Evolutionary conservation across 2,797 vertebrate genomes (phyloP).

Genomic region (Centropyge bicolor): DNA sequence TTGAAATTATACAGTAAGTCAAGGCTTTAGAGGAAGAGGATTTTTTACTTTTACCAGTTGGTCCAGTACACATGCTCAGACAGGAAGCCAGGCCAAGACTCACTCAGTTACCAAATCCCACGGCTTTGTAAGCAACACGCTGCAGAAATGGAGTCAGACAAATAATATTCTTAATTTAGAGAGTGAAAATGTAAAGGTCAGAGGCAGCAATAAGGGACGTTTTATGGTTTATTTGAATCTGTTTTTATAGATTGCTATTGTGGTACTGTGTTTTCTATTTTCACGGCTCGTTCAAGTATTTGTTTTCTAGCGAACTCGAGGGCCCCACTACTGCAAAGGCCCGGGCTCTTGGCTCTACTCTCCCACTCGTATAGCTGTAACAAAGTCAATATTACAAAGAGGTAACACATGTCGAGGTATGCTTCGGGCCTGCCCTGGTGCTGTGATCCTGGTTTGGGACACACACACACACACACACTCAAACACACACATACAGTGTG

Average conservation of each 20-base stretch:
- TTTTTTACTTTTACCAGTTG: constrained; percentile 55
- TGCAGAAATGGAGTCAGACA: constrained; percentile 52
- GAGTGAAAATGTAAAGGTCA: constrained; percentile 61
- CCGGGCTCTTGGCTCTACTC: constrained; percentile 75
- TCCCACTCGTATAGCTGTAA: constrained; percentile 85
- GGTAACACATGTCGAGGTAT: constrained; percentile 88
- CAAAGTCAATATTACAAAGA: constrained; percentile 88
- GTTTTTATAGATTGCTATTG: constrained; percentile 70
- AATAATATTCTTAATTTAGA: constrained; percentile 68
- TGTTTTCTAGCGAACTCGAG: constrained; percentile 79
- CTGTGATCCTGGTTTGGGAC: constrained; percentile 78
- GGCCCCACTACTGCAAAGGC: constrained; percentile 75
- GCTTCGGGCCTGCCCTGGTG: constrained; percentile 78
- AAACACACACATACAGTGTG: constrained; percentile 48
- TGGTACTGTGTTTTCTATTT: constrained; percentile 77
- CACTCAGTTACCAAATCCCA: constrained; percentile 58
- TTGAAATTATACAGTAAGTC: constrained; percentile 48
- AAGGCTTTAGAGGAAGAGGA: constrained; percentile 37
- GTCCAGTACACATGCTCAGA: constrained; percentile 58
- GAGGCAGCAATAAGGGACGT: constrained; percentile 43
- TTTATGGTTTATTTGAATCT: constrained; percentile 63
- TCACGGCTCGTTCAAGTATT: constrained; percentile 76
- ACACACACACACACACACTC: constrained; percentile 60
- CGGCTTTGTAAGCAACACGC: constrained; percentile 57
- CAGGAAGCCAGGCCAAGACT: constrained; percentile 56